A percentile compares a stretch with the other conserved stretches of the same genome.
phyloP scores from a whole-genome alignment of 2,113 vertebrate genomes.

The Phalacrocorax brasilianus region DNA sequence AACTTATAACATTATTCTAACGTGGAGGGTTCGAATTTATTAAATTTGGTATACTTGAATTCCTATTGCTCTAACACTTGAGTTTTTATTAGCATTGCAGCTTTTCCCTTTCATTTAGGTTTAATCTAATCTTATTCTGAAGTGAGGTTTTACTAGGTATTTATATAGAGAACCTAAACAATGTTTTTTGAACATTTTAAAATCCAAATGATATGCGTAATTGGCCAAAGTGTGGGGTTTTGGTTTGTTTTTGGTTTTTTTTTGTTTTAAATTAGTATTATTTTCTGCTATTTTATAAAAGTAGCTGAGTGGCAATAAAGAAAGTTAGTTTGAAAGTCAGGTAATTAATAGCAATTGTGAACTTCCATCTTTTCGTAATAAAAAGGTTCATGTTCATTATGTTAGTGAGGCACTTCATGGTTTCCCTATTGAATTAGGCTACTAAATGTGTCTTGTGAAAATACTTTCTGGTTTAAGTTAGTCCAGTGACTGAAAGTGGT shows the following conservation, averaged over 20 bases:
- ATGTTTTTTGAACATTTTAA: neutral
- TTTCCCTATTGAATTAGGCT: neutral
- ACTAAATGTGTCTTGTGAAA: neutral
- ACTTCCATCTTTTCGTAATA: neutral
- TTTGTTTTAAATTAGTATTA: neutral
- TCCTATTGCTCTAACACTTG: neutral
- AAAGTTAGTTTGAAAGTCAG: neutral
- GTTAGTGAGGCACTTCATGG: neutral
- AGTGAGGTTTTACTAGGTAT: neutral
- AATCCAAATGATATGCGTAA: neutral
- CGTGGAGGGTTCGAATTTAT: neutral
- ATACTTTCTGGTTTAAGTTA: neutral
- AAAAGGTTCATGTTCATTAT: neutral
- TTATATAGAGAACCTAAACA: neutral
- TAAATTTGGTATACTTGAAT: neutral
- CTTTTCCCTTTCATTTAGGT: neutral
- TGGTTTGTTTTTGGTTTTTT: neutral
- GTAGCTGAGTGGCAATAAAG: neutral
- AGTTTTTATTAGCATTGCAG: neutral
- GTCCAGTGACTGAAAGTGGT: neutral
- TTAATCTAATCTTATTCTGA: neutral
- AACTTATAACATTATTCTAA: fast-evolving
- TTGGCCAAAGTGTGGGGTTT: neutral
- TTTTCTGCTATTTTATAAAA: neutral
- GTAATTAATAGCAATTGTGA: neutral